Evolutionary conservation across 1,140 invertebrate species (phyloP), one percentile per base, ranked within the genome.

Genomic region (Elymnias hypermnestra): DNA sequence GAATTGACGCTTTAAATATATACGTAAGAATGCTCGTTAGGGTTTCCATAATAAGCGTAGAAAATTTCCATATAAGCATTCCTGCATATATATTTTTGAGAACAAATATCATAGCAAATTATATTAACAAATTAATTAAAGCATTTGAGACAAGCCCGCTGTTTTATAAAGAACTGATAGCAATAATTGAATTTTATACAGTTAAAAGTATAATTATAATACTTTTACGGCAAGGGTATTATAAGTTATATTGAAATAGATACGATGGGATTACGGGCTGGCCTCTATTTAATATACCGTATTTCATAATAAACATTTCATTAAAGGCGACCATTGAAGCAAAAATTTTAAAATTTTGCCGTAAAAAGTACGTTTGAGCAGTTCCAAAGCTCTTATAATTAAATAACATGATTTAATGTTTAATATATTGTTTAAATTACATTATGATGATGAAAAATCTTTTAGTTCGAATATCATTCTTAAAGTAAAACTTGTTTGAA

Each of bases 1-100:
- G 38, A 47, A 39, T 40, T 14, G 26, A 52, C 51, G 37, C 44
- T 44, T 23, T 52, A 44, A 39, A 26, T 23, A 28, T 42, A 58
- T 53, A 63, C 35, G 29, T 18, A 57, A 22, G 23, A 53, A 45
- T 40, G 26, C 28, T 36, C n/a, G n/a, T n/a, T n/a, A n/a, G n/a
- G n/a, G n/a, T n/a, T n/a, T n/a, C n/a, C n/a, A n/a, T n/a, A n/a
- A n/a, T n/a, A n/a, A n/a, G n/a, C n/a, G n/a, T n/a, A n/a, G n/a
- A n/a, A n/a, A n/a, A n/a, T n/a, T n/a, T n/a, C n/a, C n/a, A n/a
- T n/a, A n/a, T n/a, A n/a, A 38, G 15, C 28, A 35, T 45, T 35
- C 26, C 28, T 52, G 17, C 14, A 45, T 35, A 28, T 35, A 35
- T 18, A 28, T 28, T 26, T 26, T 17, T 14, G 29, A 33, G 13